Percentiles rank a stretch among this genome's conserved stretches.
These are phyloP conservation scores for Falco biarmicus DNA, from an alignment of 2,797 vertebrate genomes.

Conservation along the genomic window DNA sequence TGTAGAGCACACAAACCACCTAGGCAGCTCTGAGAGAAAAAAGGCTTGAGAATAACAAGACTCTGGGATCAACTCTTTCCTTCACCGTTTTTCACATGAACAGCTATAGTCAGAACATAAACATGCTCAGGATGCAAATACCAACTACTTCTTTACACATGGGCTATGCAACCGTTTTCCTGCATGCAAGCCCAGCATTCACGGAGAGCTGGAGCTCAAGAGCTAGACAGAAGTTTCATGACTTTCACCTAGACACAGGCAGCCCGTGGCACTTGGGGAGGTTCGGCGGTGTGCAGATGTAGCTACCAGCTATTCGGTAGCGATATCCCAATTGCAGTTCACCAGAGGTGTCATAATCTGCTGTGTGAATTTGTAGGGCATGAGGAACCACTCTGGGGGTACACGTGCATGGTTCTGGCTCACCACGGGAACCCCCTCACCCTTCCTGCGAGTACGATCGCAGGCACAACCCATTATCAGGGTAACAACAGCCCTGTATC, in stretches of 20 bases:
- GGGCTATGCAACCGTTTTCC: background rate
- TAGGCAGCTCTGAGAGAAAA: background rate
- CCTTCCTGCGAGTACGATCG: rapidly evolving
- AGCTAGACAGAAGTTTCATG: background rate
- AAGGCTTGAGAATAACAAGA: background rate
- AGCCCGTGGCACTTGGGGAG: background rate
- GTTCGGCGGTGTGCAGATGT: rapidly evolving
- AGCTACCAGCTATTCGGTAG: background rate
- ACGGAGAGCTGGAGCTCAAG: background rate
- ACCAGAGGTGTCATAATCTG: background rate
- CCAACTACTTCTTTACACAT: background rate
- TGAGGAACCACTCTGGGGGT: background rate
- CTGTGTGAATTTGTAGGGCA: background rate
- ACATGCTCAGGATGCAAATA: background rate
- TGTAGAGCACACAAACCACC: background rate
- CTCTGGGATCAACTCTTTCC: background rate
- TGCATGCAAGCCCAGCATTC: background rate
- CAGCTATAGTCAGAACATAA: background rate
- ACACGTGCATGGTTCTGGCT: rapidly evolving
- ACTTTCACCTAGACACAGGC: background rate
- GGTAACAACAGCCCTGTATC: background rate
- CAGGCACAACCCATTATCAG: background rate
- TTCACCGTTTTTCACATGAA: background rate
- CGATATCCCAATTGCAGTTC: background rate
- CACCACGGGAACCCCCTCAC: rapidly evolving